A percentile compares a stretch with the other conserved stretches of the same genome.
Evolutionary conservation across 2,113 vertebrate genomes (phyloP).

Genomic region (Todiramphus saurophagus): DNA sequence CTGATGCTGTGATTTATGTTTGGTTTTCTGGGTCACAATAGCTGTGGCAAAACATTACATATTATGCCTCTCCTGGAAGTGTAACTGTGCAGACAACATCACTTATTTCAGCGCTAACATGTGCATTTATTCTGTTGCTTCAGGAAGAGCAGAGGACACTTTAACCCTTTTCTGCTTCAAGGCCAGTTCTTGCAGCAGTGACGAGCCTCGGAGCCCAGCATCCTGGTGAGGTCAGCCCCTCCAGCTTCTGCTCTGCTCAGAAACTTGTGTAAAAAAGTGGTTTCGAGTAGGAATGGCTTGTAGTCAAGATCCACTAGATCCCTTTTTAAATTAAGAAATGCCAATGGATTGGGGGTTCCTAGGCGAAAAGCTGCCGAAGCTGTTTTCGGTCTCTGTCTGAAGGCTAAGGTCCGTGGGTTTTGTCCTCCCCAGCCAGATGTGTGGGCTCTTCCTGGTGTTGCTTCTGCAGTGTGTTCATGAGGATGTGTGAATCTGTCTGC

Average conservation of each 20-base stretch:
- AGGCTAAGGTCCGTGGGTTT: rapidly evolving
- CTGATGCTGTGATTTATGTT: not conserved
- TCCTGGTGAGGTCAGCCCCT: rapidly evolving
- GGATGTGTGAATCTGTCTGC: rapidly evolving
- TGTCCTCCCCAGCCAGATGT: rapidly evolving
- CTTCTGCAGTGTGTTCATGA: rapidly evolving
- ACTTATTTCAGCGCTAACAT: not conserved
- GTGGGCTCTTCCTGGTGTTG: rapidly evolving
- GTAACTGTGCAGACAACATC: not conserved
- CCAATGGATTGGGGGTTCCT: rapidly evolving
- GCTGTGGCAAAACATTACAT: not conserved
- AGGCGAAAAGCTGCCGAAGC: rapidly evolving
- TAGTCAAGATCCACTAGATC: rapidly evolving
- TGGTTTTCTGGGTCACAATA: not conserved
- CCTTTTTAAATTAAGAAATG: no score
- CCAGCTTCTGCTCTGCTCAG: not conserved
- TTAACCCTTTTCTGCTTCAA: not conserved
- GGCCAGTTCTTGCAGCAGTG: rapidly evolving
- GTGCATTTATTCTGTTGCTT: not conserved
- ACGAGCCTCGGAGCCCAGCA: rapidly evolving
- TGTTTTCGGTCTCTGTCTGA: not conserved
- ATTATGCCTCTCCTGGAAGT: not conserved
- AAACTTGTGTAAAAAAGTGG: rapidly evolving
- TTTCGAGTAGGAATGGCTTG: not conserved
- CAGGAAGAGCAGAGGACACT: not conserved